Percentiles rank a stretch among this genome's conserved stretches.
phyloP scores from a whole-genome alignment of 2,113 vertebrate genomes.

The Actenoides lindsayi region DNA sequence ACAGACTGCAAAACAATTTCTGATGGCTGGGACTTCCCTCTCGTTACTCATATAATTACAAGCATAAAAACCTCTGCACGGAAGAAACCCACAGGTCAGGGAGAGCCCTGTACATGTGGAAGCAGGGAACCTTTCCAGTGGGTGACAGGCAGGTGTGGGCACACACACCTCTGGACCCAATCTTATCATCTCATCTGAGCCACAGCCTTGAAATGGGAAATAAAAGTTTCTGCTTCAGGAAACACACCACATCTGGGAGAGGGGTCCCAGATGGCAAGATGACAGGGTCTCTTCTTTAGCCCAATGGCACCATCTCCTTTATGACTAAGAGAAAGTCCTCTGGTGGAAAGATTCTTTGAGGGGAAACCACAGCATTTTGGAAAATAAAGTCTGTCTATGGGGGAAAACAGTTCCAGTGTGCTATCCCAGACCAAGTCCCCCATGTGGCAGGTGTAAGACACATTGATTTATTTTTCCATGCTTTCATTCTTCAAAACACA shows the following conservation, averaged over 20 bases:
- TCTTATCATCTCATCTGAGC: background rate
- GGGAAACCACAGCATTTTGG: background rate
- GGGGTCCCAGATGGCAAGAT: background rate
- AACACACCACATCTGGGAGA: background rate
- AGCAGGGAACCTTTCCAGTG: background rate
- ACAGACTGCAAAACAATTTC: background rate
- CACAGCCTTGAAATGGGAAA: background rate
- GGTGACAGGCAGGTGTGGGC: background rate
- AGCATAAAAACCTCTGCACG: background rate
- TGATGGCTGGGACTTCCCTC: background rate
- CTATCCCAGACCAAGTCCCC: background rate
- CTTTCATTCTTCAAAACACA: background rate
- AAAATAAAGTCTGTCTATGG: background rate
- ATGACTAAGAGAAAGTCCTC: background rate
- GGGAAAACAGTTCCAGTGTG: background rate
- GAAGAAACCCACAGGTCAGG: background rate
- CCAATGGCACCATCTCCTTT: background rate
- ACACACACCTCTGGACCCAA: background rate
- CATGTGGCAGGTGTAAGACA: background rate
- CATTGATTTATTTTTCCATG: background rate
- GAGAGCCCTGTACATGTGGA: background rate
- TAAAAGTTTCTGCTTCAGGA: background rate
- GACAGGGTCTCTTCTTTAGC: background rate
- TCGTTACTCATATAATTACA: background rate
- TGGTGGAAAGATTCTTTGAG: background rate